phyloP scores from a whole-genome alignment of 2,797 vertebrate species.

The Oreochromis mossambicus region DNA sequence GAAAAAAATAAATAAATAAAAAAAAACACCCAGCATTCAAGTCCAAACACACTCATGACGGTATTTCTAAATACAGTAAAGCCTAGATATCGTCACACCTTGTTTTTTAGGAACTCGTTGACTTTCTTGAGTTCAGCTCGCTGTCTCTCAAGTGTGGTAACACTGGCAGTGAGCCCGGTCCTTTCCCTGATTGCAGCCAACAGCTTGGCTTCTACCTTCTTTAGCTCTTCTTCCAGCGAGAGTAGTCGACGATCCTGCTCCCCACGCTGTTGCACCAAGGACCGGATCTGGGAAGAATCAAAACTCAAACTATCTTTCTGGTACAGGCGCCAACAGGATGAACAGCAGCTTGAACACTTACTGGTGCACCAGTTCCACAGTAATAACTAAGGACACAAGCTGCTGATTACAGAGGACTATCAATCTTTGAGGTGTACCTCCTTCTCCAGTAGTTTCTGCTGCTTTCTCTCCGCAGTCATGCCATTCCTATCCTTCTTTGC shows the following conservation, averaged over 20 bases:
- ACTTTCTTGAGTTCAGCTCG: slow-evolving; percentile 82
- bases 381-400: not conserved
- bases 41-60: accelerated
- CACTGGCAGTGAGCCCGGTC: slow-evolving; percentile 79
- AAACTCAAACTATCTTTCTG: not conserved
- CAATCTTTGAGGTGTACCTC: slow-evolving; percentile 75
- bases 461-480: slow-evolving; percentile 77
- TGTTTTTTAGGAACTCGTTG: slow-evolving; percentile 90
- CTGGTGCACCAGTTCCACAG: not conserved
- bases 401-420: not conserved
- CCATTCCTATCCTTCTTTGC: slow-evolving; percentile 75
- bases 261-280: slow-evolving; percentile 84
- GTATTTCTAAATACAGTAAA: not conserved
- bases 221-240: slow-evolving; percentile 83
- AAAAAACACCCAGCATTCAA: not conserved
- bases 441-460: slow-evolving; percentile 85
- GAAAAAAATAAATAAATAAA: not conserved
- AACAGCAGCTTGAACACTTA: not conserved
- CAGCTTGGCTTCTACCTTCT: slow-evolving; percentile 85
- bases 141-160: slow-evolving; percentile 87
- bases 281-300: slow-evolving; percentile 79
- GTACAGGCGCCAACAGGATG: not conserved
- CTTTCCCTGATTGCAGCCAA: slow-evolving; percentile 84
- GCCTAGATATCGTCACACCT: slow-evolving; percentile 71
- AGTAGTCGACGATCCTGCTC: slow-evolving; percentile 83